phyloP scores from a whole-genome alignment of 2,888 invertebrate genomes.

The Micoletzkya japonica region DNA sequence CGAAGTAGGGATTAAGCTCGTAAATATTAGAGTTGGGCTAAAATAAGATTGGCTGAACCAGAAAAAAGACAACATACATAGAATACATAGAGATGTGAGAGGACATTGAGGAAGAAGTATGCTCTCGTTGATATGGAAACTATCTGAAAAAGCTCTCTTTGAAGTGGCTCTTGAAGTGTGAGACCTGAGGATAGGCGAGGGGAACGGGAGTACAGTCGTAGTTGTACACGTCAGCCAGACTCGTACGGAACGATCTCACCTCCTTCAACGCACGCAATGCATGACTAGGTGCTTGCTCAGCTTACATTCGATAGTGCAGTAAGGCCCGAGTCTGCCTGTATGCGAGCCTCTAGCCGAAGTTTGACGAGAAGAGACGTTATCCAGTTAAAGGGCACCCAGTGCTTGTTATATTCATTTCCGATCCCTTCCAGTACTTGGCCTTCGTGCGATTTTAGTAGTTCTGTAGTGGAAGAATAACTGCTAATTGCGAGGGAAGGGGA shows the following conservation, averaged over 20 bases:
- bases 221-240: slow-evolving; percentile 8
- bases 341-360: not conserved
- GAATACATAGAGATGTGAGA: slow-evolving; percentile 1
- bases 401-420: not conserved
- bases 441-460: not conserved
- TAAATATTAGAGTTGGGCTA: not conserved
- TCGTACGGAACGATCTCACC: slow-evolving; percentile 11
- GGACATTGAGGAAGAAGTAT: not conserved
- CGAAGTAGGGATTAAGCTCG: not conserved
- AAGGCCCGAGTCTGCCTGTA: too few species aligned
- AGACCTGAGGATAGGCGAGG: slow-evolving; percentile 21
- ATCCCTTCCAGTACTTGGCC: not conserved
- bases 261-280: not conserved
- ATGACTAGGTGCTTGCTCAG: too few species aligned
- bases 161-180: not conserved
- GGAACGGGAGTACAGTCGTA: slow-evolving; percentile 16
- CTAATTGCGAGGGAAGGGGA: not conserved
- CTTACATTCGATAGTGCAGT: too few species aligned
- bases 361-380: not conserved
- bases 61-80: not conserved
- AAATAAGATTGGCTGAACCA: not conserved
- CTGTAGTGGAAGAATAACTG: not conserved
- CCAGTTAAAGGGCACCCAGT: slow-evolving; percentile 3
- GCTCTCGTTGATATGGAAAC: slow-evolving; percentile 14
- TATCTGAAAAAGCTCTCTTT: not conserved